phyloP scores from a whole-genome alignment of 2,113 vertebrate genomes.

The Lasiurus cinereus region DNA sequence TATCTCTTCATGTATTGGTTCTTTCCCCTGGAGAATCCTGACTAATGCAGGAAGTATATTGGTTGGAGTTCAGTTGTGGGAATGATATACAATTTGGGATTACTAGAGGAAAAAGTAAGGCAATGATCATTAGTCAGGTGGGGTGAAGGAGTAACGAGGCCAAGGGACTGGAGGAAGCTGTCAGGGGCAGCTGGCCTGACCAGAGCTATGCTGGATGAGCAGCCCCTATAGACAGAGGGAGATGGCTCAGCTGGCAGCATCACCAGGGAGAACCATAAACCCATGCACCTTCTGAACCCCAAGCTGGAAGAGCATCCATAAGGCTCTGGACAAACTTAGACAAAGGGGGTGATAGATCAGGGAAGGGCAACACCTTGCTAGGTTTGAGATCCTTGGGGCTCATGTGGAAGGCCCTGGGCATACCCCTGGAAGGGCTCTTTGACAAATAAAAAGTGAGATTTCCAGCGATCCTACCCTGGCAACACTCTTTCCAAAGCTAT shows the following conservation, averaged over 20 bases:
- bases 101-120: background rate
- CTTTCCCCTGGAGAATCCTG: background rate
- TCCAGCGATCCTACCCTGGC: background rate
- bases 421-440: background rate
- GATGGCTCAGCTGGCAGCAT: background rate
- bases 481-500: background rate
- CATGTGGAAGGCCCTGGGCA: background rate
- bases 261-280: background rate
- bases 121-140: background rate
- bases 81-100: background rate
- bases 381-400: background rate
- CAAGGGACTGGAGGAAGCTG: background rate
- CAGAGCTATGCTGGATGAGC: background rate
- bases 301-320: background rate
- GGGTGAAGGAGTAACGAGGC: background rate
- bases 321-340: background rate
- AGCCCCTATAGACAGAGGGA: background rate
- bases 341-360: too few relatives aligned
- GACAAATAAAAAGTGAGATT: background rate
- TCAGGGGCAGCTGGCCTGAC: background rate
- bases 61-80: background rate
- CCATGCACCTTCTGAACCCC: background rate
- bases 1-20: background rate
- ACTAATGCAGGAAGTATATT: background rate
- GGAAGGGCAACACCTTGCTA: background rate